Conservation (phyloP, 2,113 vertebrate genomes). For the Macrotus californicus region DNA sequence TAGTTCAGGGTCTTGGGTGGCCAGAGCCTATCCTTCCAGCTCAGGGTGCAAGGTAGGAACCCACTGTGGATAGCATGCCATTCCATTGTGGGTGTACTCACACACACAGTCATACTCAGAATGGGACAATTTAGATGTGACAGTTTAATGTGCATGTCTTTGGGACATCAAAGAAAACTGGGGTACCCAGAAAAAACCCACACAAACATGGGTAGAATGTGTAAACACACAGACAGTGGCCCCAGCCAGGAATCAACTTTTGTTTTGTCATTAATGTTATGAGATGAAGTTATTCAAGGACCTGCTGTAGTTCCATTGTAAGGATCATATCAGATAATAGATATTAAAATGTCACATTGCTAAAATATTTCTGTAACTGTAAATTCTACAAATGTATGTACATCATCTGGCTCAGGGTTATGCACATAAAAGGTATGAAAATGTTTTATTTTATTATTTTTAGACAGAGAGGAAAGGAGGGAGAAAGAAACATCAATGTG, state of each 20-base stretch:
- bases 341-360: not conserved
- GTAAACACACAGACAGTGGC: not conserved
- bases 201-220: not conserved
- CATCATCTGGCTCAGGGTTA: not conserved
- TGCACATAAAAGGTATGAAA: not conserved
- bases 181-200: not conserved
- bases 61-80: not conserved
- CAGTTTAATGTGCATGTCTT: not conserved
- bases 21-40: not conserved
- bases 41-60: not conserved
- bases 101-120: not conserved
- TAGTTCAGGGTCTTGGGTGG: not conserved
- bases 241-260: not conserved
- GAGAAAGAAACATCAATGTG: too few species aligned
- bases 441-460: not conserved
- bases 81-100: not conserved
- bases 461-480: too few species aligned
- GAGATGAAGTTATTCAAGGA: not conserved
- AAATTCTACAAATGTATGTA: not conserved
- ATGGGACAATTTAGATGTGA: not conserved
- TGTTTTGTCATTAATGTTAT: not conserved
- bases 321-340: not conserved
- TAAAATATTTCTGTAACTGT: constrained; percentile 35
- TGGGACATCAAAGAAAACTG: not conserved
- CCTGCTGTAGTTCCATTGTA: not conserved